Conservation (phyloP, 2,797 vertebrate species). For the Delichon dasypus region DNA sequence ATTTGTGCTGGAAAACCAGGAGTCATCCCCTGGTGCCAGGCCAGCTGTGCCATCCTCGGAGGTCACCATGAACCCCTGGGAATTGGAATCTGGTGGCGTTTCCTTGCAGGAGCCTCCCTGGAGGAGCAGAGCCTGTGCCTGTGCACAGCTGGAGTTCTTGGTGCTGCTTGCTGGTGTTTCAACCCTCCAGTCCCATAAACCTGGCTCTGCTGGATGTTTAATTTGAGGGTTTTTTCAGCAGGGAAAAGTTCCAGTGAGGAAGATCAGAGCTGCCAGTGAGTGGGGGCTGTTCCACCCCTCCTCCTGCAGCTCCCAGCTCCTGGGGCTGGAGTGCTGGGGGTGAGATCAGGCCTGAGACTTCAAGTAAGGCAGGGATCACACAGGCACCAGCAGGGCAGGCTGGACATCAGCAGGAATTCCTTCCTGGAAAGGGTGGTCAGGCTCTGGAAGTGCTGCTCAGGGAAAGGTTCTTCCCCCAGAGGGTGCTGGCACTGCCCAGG, state of each 20-base stretch:
- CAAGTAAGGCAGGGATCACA: neutral
- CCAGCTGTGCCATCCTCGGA: neutral
- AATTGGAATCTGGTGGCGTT: rapidly evolving
- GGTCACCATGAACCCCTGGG: neutral
- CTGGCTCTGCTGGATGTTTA: neutral
- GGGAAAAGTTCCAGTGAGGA: no score
- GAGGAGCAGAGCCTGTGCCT: neutral
- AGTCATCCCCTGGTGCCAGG: no score
- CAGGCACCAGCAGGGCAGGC: neutral
- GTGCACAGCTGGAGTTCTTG: neutral
- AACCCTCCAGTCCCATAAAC: rapidly evolving
- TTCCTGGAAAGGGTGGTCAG: neutral
- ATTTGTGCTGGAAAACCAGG: no score
- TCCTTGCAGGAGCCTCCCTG: neutral
- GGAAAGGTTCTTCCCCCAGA: neutral
- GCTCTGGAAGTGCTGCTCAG: neutral
- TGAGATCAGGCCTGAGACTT: neutral
- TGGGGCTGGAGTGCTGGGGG: neutral
- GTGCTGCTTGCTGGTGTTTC: neutral
- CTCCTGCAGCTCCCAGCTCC: neutral
- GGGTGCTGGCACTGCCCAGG: neutral
- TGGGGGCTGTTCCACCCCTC: neutral
- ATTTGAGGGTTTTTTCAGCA: neutral
- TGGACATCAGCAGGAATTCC: neutral
- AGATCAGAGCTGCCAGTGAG: neutral